A percentile compares a stretch with the other conserved stretches of the same genome.
phyloP scores from a whole-genome alignment of 1,140 invertebrate genomes.

The Chironomus tepperi region DNA sequence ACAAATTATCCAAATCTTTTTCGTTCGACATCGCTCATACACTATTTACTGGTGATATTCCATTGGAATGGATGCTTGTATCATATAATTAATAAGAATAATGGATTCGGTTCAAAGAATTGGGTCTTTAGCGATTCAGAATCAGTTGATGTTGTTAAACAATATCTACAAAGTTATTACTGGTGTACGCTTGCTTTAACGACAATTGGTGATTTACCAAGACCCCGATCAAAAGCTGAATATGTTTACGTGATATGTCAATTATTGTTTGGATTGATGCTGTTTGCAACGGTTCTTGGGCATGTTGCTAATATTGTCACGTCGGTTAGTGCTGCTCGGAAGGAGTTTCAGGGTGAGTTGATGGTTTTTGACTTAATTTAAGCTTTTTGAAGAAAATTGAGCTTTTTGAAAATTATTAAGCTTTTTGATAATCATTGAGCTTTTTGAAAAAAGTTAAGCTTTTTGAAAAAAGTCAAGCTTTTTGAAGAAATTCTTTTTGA shows the following conservation, averaged over 20 bases:
- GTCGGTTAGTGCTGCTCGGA: slow-evolving; percentile 84
- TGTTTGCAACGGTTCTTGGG: slow-evolving; percentile 86
- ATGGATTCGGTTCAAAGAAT: slow-evolving; percentile 83
- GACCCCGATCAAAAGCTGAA: slow-evolving; percentile 79
- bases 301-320: slow-evolving; percentile 94
- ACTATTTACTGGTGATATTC: slow-evolving; percentile 96
- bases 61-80: slow-evolving; percentile 99
- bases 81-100: slow-evolving; percentile 90
- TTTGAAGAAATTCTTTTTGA: too few relatives aligned
- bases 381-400: too few relatives aligned
- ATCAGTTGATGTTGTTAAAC: slow-evolving; percentile 78
- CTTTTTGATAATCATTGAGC: too few relatives aligned
- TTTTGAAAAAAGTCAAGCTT: too few relatives aligned
- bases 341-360: slow-evolving; percentile 88
- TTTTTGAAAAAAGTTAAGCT: too few relatives aligned
- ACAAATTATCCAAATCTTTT: slow-evolving; percentile 98
- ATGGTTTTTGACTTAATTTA: too few relatives aligned
- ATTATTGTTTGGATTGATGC: slow-evolving; percentile 78
- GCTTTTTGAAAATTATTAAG: too few relatives aligned
- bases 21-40: slow-evolving; percentile 85
- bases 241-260: slow-evolving; percentile 86
- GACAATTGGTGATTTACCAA: slow-evolving; percentile 72
- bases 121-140: slow-evolving; percentile 81
- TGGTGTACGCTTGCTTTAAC: slow-evolving; percentile 95
- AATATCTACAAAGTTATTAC: slow-evolving; percentile 95